Conservation (phyloP, 2,888 invertebrate genomes). For the Agrotis ipsilon region DNA sequence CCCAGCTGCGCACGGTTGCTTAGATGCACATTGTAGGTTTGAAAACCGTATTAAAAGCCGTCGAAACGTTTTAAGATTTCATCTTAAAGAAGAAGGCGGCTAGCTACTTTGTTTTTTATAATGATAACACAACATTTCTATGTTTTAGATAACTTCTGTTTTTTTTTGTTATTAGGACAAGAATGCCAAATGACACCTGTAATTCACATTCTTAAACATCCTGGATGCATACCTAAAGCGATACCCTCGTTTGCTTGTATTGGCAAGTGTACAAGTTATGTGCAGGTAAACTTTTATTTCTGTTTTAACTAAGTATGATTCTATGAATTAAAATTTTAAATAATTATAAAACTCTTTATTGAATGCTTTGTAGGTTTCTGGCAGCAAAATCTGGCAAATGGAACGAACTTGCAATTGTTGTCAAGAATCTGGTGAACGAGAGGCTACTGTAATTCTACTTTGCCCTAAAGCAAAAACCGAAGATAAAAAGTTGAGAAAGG, state of each 20-base stretch:
- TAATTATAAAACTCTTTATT: background rate
- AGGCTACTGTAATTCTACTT: slow-evolving; percentile 96
- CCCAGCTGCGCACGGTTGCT: too few relatives aligned
- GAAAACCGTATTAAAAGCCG: too few relatives aligned
- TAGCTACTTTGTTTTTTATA: too few relatives aligned
- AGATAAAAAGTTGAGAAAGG: slow-evolving; percentile 96
- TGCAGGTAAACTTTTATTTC: slow-evolving; percentile 93
- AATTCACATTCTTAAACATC: slow-evolving; percentile 97
- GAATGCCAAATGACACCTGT: slow-evolving; percentile 98
- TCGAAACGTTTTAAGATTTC: too few relatives aligned
- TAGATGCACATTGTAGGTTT: too few relatives aligned
- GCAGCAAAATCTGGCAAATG: slow-evolving; percentile 99
- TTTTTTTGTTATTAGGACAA: slow-evolving; percentile 86
- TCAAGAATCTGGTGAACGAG: slow-evolving; percentile 97
- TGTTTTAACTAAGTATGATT: background rate
- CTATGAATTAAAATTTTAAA: too few relatives aligned
- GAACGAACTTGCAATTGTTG: slow-evolving; percentile 98
- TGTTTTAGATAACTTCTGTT: background rate
- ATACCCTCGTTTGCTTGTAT: slow-evolving; percentile 98
- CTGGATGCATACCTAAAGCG: slow-evolving; percentile 97
- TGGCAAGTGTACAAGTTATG: slow-evolving; percentile 97
- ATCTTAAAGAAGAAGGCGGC: too few relatives aligned
- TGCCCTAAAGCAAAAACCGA: slow-evolving; percentile 97
- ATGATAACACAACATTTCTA: background rate
- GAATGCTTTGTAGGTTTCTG: slow-evolving; percentile 93